Conservation (phyloP, 2,888 invertebrate species). For the Altica lythri region DNA sequence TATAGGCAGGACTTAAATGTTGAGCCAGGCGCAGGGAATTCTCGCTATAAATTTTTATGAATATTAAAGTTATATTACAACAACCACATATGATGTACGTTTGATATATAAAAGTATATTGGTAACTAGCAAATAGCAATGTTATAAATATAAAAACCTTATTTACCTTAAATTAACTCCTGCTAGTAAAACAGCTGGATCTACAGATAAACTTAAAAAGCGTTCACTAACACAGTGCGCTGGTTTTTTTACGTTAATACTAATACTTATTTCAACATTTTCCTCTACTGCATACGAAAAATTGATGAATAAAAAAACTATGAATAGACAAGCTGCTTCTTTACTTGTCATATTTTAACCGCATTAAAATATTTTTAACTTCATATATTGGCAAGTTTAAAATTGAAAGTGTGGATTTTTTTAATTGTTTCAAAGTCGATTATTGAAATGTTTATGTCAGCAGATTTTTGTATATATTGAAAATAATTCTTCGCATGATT, state of each 20-base stretch:
- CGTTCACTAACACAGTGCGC: constrained; percentile 69
- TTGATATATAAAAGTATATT: too few relatives aligned
- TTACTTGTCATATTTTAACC: background rate
- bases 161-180: constrained; percentile 57
- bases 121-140: too few relatives aligned
- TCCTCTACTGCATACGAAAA: constrained; percentile 22
- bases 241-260: constrained; percentile 65
- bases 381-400: background rate
- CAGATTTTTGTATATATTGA: too few relatives aligned
- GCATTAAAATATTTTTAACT: constrained; percentile 1
- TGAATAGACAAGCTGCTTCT: background rate
- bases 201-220: constrained; percentile 75
- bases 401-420: too few relatives aligned
- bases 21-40: constrained; percentile 68
- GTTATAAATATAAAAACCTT: background rate
- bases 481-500: too few relatives aligned
- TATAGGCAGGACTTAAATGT: constrained; percentile 71
- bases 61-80: background rate
- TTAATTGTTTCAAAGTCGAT: too few relatives aligned
- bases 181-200: constrained; percentile 67
- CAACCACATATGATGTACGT: too few relatives aligned
- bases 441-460: too few relatives aligned
- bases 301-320: constrained; percentile 10
- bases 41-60: constrained; percentile 55
- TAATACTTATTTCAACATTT: constrained; percentile 46